Conservation (phyloP, 1,140 invertebrate genomes). For the Eumeta japonica region DNA sequence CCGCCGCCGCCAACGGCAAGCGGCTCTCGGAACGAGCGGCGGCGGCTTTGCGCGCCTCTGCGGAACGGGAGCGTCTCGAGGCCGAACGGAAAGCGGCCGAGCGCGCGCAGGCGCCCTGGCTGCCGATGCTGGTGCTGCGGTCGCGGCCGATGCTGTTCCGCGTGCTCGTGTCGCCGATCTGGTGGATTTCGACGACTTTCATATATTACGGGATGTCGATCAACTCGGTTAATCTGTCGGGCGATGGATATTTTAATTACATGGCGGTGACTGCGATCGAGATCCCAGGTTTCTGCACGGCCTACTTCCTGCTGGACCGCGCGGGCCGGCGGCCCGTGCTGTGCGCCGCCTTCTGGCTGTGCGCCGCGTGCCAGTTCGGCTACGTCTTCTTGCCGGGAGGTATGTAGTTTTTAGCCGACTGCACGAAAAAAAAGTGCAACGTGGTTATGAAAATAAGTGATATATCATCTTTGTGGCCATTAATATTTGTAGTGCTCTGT, state of each 20-base stretch:
- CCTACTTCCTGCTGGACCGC: slow-evolving; percentile 32
- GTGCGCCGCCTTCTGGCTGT: slow-evolving; percentile 32
- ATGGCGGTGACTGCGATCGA: slow-evolving; percentile 68
- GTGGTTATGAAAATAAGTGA: too few relatives aligned
- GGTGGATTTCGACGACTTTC: slow-evolving; percentile 72
- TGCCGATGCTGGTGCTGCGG: slow-evolving; percentile 58
- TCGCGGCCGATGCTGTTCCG: slow-evolving; percentile 61
- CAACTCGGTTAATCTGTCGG: slow-evolving; percentile 75
- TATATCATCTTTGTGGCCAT: too few relatives aligned
- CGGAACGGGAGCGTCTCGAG: slow-evolving; percentile 33
- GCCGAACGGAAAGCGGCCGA: slow-evolving; percentile 22
- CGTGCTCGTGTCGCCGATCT: slow-evolving; percentile 66
- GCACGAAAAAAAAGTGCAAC: too few relatives aligned
- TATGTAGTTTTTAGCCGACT: slow-evolving; percentile 7
- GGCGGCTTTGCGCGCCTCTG: slow-evolving; percentile 32
- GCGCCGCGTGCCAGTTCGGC: slow-evolving; percentile 40
- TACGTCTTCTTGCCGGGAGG: slow-evolving; percentile 27
- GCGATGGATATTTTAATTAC: slow-evolving; percentile 68
- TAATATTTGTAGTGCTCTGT: too few relatives aligned
- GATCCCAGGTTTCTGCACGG: slow-evolving; percentile 69
- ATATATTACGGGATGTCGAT: slow-evolving; percentile 81
- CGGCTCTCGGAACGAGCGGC: slow-evolving; percentile 60
- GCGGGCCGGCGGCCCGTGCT: slow-evolving; percentile 39
- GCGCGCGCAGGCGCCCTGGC: slow-evolving; percentile 36
- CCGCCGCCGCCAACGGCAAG: slow-evolving; percentile 66